Conservation (phyloP, 23 tunicate genomes). For the Oikopleura albicans region DNA sequence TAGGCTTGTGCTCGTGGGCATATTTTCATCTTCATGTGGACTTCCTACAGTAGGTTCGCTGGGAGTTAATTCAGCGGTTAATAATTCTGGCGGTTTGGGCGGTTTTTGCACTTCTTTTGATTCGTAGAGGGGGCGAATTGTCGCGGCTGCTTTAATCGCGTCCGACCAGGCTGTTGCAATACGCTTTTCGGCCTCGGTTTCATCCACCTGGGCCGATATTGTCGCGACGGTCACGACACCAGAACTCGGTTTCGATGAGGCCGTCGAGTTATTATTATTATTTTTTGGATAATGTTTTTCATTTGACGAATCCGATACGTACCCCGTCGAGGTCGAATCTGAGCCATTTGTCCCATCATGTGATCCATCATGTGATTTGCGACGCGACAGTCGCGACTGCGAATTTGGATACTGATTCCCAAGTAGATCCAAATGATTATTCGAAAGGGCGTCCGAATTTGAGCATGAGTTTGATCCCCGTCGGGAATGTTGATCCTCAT, state of each 20-base stretch:
- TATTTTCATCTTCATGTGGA: not conserved
- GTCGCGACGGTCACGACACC: not conserved
- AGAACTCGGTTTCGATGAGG: not conserved
- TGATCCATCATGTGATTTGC: constrained; percentile 11
- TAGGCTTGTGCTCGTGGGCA: not conserved
- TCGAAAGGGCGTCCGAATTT: not conserved
- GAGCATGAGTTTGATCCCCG: not conserved
- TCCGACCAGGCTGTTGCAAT: not conserved
- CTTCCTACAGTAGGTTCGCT: not conserved
- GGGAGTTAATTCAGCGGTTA: not conserved
- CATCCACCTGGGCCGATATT: not conserved
- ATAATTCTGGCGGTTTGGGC: no score
- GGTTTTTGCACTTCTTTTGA: not conserved
- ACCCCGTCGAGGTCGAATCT: constrained; percentile 12
- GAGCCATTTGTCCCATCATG: constrained; percentile 16
- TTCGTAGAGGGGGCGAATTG: no score
- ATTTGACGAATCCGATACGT: constrained; percentile 16
- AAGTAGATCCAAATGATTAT: not conserved
- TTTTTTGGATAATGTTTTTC: constrained; percentile 4
- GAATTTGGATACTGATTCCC: not conserved
- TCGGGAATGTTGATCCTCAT: not conserved
- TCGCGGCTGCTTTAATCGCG: not conserved
- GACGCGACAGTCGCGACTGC: not conserved
- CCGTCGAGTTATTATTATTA: not conserved
- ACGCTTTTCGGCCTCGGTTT: not conserved